Conservation (phyloP, 2,797 vertebrate genomes). For the Rhodeus uyekii region DNA sequence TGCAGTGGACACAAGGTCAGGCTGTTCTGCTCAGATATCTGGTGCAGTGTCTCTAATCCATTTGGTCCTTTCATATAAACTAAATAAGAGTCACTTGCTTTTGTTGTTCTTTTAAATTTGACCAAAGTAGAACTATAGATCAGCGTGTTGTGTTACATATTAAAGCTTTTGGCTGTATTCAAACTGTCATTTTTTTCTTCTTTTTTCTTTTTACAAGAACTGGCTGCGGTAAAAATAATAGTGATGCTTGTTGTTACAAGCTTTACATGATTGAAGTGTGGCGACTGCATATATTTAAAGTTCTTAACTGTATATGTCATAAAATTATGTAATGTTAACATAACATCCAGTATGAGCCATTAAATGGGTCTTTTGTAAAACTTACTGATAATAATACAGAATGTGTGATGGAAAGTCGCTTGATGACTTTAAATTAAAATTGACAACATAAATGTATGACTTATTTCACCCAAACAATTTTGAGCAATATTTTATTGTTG, state of each 20-base stretch:
- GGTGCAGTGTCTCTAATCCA: conserved; percentile 19
- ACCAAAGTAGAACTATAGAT: not conserved
- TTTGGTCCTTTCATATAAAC: conserved; percentile 5
- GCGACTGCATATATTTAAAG: not conserved
- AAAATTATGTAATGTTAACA: not conserved
- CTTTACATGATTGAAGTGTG: not conserved
- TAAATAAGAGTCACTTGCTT: not conserved
- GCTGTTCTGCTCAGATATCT: conserved; percentile 34
- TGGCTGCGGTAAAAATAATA: not conserved
- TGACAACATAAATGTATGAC: not conserved
- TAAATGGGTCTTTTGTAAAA: not conserved
- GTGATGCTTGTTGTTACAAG: not conserved
- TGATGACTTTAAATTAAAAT: not conserved
- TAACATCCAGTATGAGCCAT: not conserved
- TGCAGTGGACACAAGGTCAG: conserved; percentile 46
- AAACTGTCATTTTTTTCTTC: not conserved
- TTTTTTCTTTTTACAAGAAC: not conserved
- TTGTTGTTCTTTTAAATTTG: not conserved
- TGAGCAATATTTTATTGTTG: not conserved
- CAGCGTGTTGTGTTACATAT: not conserved
- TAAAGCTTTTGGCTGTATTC: not conserved
- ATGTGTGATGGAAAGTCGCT: not conserved
- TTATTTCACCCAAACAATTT: not conserved
- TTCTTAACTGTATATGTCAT: not conserved
- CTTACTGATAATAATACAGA: not conserved